phyloP scores from a whole-genome alignment of 2,113 vertebrate genomes.

The Rhinoptilus africanus region DNA sequence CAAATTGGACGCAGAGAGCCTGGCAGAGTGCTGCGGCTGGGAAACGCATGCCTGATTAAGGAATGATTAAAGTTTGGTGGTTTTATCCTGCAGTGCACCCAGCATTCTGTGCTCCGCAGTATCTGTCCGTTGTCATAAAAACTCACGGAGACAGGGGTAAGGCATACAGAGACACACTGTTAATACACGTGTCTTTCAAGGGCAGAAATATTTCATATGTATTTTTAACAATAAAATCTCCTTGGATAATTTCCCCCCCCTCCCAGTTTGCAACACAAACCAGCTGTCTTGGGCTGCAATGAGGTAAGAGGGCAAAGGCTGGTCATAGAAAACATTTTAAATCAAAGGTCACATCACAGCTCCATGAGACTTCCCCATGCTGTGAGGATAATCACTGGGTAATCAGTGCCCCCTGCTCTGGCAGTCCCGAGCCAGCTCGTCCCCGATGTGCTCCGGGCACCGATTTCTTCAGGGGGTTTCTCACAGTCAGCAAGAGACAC shows the following conservation, averaged over 20 bases:
- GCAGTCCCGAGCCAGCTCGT: not conserved
- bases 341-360: not conserved
- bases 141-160: not conserved
- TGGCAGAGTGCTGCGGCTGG: not conserved
- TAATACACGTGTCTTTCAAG: not conserved
- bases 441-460: not conserved
- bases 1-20: not conserved
- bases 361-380: not conserved
- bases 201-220: not conserved
- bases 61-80: not conserved
- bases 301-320: not conserved
- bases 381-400: not conserved
- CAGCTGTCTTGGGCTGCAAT: not conserved
- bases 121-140: not conserved
- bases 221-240: not conserved
- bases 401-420: not conserved
- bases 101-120: not conserved
- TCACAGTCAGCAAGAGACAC: not conserved
- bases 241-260: rapidly evolving
- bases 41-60: not conserved
- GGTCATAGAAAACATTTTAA: not conserved
- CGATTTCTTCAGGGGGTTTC: not conserved
- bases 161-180: not conserved
- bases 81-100: not conserved
- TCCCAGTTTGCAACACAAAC: not conserved